Conservation (phyloP, 2,888 invertebrate species). For the Archaeoteleia sp. region DNA sequence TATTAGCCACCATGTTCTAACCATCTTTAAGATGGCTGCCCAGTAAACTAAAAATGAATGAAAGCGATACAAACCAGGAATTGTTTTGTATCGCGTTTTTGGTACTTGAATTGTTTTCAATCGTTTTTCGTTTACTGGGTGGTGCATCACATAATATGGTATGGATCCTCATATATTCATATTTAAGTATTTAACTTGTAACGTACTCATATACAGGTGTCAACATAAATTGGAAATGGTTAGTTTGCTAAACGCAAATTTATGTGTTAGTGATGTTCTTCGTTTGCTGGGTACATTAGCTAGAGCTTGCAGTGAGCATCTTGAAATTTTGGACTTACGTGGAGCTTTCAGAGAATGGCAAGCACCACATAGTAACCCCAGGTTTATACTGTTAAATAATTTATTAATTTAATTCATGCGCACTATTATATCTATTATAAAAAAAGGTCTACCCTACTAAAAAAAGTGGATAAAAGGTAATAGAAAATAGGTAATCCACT, state of each 20-base stretch:
- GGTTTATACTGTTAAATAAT: no score
- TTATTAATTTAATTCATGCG: neutral
- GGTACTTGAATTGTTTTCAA: no score
- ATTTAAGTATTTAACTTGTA: constrained; percentile 20
- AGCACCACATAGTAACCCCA: constrained; percentile 67
- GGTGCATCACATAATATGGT: no score
- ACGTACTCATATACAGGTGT: constrained; percentile 66
- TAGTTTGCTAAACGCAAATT: constrained; percentile 74
- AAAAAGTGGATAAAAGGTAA: no score
- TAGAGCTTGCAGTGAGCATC: constrained; percentile 66
- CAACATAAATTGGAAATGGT: constrained; percentile 73
- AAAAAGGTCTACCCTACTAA: no score
- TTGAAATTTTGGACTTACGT: constrained; percentile 73
- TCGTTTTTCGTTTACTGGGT: no score
- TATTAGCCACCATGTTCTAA: no score
- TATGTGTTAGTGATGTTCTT: constrained; percentile 74
- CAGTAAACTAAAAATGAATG: no score
- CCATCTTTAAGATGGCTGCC: no score
- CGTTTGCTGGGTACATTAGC: constrained; percentile 73
- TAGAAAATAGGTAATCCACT: no score
- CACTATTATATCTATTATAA: neutral
- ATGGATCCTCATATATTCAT: constrained; percentile 15
- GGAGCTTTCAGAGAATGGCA: constrained; percentile 75
- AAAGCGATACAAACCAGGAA: no score
- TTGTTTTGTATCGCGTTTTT: no score